Base-by-base conservation (phyloP, 1,140 invertebrate genomes). In the Drosophila setifemur region DNA sequence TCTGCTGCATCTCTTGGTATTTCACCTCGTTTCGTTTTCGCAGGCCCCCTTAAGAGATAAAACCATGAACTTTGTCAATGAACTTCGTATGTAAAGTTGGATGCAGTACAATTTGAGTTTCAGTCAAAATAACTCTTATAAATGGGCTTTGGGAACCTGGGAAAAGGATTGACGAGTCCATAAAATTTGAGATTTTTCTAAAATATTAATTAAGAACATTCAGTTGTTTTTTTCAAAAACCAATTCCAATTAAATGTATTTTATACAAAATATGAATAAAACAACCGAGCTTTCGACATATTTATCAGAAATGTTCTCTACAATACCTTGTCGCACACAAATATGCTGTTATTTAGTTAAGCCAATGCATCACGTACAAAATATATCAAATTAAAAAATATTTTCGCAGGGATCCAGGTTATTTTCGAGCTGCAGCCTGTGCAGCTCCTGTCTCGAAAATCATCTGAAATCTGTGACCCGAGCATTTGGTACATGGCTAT, bases 11-110 rank as follows among this genome's bases (percentile, higher is more conserved):
- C 66, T 69, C 66, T 29, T 49, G 68, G 61, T 28, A 72, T 73
- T 64, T 73, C 70, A 55, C 55, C 66, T 77, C 73, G 81, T 66
- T 72, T 73, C 60, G 67, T 61, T 78, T 74, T 70, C 85, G 79
- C 81, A 78, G 79, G 53, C 42, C 53, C 77, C 68, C 66, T 83
- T 57, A 31, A 71, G 71, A 81, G 66, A 76, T 79, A 37, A 67
- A 70, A 71, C 55, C 73, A 78, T 66, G 50, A 81, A 71, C 66
- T 69, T 85, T 85, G 79, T 85, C 79, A 85, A 74, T 85, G 79
- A 83, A 83, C 79, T 86, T 85, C 64, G 33, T 35, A 60, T 50
- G 54, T 71, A 53, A 44, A 53, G 47, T 53, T 44, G 29, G 29
- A n/a, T 5, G 43, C 42, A 26, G 12, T 21, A 45, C 43, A 29